Percentiles rank a stretch among this genome's conserved stretches.
Evolutionary conservation across 2,797 vertebrate genomes (phyloP).

Genomic region (Nannoperca australis): DNA sequence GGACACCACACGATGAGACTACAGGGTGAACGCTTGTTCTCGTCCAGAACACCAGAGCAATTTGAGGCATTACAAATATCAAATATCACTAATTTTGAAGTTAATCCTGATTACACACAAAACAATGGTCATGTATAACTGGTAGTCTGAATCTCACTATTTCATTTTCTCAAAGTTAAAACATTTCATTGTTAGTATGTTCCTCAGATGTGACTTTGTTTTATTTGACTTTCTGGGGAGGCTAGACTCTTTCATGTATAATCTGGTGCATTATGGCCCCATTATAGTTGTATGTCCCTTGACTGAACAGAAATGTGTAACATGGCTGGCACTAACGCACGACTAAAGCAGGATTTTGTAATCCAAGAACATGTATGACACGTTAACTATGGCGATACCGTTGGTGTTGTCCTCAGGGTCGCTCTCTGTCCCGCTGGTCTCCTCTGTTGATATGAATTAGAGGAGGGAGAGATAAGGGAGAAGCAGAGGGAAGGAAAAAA

Average conservation of each 20-base stretch:
- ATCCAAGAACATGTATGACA: too few species aligned
- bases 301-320: background rate
- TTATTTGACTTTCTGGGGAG: background rate
- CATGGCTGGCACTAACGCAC: background rate
- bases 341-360: background rate
- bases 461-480: slow-evolving; percentile 36
- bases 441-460: slow-evolving; percentile 86
- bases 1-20: slow-evolving; percentile 48
- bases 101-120: background rate
- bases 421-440: slow-evolving; percentile 96
- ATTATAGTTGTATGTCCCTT: background rate
- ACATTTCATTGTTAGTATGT: background rate
- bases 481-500: slow-evolving; percentile 62
- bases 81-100: background rate
- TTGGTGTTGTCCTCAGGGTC: slow-evolving; percentile 91
- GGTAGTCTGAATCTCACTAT: slow-evolving; percentile 4
- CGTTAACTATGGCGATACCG: slow-evolving; percentile 80
- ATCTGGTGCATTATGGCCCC: background rate
- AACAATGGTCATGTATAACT: slow-evolving; percentile 1
- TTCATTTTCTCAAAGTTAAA: slow-evolving; percentile 5
- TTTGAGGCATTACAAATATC: slow-evolving; percentile 6
- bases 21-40: slow-evolving; percentile 17
- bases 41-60: slow-evolving; percentile 20
- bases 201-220: slow-evolving; percentile 6
- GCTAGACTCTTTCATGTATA: background rate